Evolutionary conservation across 2,797 vertebrate species (phyloP), one percentile per base, ranked within the genome.

Genomic region (Acanthis flammea): DNA sequence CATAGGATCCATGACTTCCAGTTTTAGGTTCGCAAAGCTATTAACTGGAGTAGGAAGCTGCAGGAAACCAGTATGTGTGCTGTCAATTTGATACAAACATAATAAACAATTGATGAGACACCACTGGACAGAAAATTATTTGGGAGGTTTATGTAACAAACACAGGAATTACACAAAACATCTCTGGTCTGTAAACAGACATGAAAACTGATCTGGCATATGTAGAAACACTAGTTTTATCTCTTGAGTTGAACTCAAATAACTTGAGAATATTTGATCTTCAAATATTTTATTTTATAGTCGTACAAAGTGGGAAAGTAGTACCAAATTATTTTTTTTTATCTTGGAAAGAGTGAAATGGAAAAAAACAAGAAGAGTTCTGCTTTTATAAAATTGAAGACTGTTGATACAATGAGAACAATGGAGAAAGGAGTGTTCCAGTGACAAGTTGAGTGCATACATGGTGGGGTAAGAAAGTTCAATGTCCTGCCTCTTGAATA

Each of bases 381-480:
- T 62, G 5, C 7, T 77, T 10, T 72, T 27, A 12, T 12, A 13
- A 42, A 28, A 42, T 14, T 68, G 19, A 15, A 77, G 17, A 28
- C 44, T 6, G 8, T 8, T 67, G n/a, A 61, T 2, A 3, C 1
- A 67, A 50, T 0, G 3, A 83, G 16, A 42, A 31, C 74, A 71
- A 54, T 11, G 13, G 7, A 12, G 6, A 78, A 74, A 86, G 45
- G 0, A 0, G 2, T 25, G 7, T 54, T 50, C 16, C 22, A 72
- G 30, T 68, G 16, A 11, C 12, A 80, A 53, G 9, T 0, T 54
- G 23, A 74, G 10, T 2, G 3, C 8, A 8, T 10, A 16, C 0
- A 3, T 57, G 6, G 10, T 47, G 21, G 41, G 5, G 7, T 65
- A 70, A 83, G 12, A 30, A 9, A 19, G 9, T 84, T 77, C 10